A percentile compares a stretch with the other conserved stretches of the same genome.
phyloP scores from a whole-genome alignment of 2,888 invertebrate species.

The Pantelozetes paolii region DNA sequence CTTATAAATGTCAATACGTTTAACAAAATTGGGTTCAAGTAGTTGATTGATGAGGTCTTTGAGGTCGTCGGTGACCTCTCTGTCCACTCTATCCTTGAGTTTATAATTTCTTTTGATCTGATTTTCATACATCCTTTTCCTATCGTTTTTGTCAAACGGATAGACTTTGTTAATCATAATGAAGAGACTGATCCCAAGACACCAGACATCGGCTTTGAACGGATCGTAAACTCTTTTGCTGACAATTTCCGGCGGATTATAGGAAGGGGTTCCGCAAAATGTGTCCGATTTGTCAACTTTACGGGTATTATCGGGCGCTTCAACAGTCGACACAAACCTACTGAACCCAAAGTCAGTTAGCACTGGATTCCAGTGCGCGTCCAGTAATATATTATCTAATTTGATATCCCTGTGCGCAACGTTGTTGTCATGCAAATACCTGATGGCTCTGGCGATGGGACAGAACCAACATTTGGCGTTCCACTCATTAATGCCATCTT shows the following conservation, averaged over 20 bases:
- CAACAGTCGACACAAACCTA: slow-evolving; percentile 28
- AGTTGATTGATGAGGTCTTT: slow-evolving; percentile 51
- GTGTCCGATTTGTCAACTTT: slow-evolving; percentile 26
- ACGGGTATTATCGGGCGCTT: not conserved
- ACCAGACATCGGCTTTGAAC: slow-evolving; percentile 53
- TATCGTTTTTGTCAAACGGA: slow-evolving; percentile 54
- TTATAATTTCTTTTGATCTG: slow-evolving; percentile 48
- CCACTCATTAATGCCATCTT: slow-evolving; percentile 41
- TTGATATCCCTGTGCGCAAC: slow-evolving; percentile 43
- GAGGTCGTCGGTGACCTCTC: slow-evolving; percentile 40
- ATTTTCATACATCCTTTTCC: slow-evolving; percentile 53
- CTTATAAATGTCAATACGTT: slow-evolving; percentile 42
- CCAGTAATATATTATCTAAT: slow-evolving; percentile 42
- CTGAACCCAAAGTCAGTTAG: slow-evolving; percentile 43
- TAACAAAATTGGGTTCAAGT: slow-evolving; percentile 51
- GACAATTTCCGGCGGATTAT: slow-evolving; percentile 43
- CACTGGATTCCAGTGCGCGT: slow-evolving; percentile 40
- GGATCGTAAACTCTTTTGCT: slow-evolving; percentile 41
- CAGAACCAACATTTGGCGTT: slow-evolving; percentile 40
- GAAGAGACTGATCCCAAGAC: slow-evolving; percentile 56
- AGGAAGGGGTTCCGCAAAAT: slow-evolving; percentile 42
- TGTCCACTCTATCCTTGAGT: not conserved
- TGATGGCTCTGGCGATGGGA: slow-evolving; percentile 40
- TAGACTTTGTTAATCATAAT: slow-evolving; percentile 55
- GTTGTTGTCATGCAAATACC: slow-evolving; percentile 34